Evolutionary conservation across 2,797 vertebrate species (phyloP).

Genomic region (Chelidonichthys spinosus): DNA sequence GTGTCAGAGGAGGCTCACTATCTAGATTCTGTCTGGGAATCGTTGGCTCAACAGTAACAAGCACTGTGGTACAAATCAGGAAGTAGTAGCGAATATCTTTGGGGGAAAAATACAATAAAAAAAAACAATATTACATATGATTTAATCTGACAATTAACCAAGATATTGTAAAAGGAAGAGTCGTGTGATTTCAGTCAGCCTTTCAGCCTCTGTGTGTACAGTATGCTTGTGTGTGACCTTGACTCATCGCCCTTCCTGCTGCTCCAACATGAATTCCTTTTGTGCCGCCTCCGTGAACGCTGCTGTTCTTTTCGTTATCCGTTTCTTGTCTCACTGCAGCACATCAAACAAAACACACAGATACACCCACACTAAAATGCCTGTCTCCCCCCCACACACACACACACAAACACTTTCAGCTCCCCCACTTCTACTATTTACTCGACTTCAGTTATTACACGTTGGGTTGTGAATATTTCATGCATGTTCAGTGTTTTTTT

Average conservation of each 20-base stretch:
- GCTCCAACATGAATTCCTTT: constrained; percentile 42
- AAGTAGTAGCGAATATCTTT: not conserved
- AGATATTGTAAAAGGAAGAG: not conserved
- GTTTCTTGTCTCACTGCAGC: constrained; percentile 58
- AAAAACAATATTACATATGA: not conserved
- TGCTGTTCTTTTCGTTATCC: constrained; percentile 45
- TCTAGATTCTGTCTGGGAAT: constrained; percentile 17
- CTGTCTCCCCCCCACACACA: not conserved
- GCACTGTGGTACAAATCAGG: not conserved
- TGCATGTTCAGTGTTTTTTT: constrained; percentile 47
- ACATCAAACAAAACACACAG: constrained; percentile 55
- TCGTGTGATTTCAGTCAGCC: constrained; percentile 1
- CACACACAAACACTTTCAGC: constrained; percentile 38
- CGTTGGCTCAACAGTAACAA: constrained; percentile 5
- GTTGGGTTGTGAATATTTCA: constrained; percentile 63
- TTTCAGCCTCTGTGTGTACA: constrained; percentile 1
- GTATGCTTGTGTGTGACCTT: constrained; percentile 46
- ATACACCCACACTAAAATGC: constrained; percentile 36
- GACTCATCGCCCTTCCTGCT: constrained; percentile 26
- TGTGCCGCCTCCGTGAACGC: constrained; percentile 39
- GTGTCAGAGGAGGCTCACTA: constrained; percentile 18
- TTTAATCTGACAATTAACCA: not conserved
- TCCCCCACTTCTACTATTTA: constrained; percentile 17
- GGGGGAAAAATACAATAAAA: not conserved
- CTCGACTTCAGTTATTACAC: constrained; percentile 49